These are phyloP conservation scores for Bubalus kerabau DNA, from an alignment of 2,113 vertebrate genomes.

Conservation along the genomic window DNA sequence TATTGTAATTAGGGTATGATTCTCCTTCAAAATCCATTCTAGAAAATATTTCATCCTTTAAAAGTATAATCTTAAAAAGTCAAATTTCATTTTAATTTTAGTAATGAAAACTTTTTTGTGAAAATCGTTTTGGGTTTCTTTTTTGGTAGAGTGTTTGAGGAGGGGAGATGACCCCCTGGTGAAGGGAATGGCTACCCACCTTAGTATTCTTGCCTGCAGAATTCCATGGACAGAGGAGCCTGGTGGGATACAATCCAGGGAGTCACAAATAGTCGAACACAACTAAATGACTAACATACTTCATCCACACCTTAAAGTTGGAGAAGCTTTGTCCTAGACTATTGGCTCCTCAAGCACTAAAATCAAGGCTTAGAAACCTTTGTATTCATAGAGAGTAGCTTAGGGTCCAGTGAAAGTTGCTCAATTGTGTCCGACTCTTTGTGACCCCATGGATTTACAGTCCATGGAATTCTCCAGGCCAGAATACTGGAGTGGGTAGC, in stretches of 20 bases:
- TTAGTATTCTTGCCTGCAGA: neutral
- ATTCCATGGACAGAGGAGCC: neutral
- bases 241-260: neutral
- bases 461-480: neutral
- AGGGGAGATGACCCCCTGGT: neutral
- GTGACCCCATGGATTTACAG: neutral
- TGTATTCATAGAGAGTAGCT: neutral
- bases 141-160: neutral
- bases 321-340: neutral
- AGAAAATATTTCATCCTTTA: slow-evolving; percentile 32
- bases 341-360: neutral
- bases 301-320: neutral
- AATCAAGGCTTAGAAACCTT: slow-evolving; percentile 24
- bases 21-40: slow-evolving; percentile 33
- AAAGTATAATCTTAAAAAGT: neutral
- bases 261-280: neutral
- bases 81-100: slow-evolving; percentile 10
- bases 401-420: neutral
- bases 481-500: neutral
- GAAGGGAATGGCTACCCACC: neutral
- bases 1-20: slow-evolving; percentile 2
- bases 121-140: slow-evolving; percentile 1
- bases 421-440: neutral
- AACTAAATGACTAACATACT: neutral
- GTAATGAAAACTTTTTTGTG: neutral